Base-by-base conservation (phyloP, 2,113 vertebrate genomes). In the Eretmochelys imbricata region DNA sequence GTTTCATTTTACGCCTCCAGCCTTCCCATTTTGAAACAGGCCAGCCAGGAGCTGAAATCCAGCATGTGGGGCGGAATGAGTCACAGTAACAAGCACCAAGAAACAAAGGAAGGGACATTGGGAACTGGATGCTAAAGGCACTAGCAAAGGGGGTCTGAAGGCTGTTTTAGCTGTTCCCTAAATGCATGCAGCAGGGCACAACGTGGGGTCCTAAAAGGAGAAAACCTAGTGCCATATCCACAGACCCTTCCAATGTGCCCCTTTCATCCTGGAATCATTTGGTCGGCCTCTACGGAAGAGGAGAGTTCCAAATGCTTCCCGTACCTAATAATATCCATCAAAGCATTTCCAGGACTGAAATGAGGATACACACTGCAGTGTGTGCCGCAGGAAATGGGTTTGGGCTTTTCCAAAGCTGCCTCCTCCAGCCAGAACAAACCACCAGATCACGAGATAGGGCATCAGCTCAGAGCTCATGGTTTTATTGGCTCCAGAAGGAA, bases 291-390 rank as follows among this genome's bases (percentile, higher is more conserved):
- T 95, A 92, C 94, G 90, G 97, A 97, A 97, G 97, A 95, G 95
- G 93, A 87, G 96, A 94, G 91, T 88, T 97, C 96, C 96, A 95
- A 97, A 97, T 93, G 90, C 90, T 98, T 98, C 97, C 97, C 87
- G 92, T 89, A 91, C 95, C 97, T 98, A 98, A 98, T 97, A 97
- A 98, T 98, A 98, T 95, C 97, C 97, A 98, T 98, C 97, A 98
- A 98, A 98, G 97, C 87, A 14, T 97, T 98, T 97, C 97, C 97
- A 97, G 90, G 89, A 88, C 95, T 89, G 89, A 94, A 90, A 65
- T 94, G 4, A 97, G 96, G 97, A 95, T 96, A 91, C 42, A 87
- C 95, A 84, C 94, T 92, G 93, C 91, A 65, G 96, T 90, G 88
- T 5, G 46, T 94, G 90, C 95, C 93, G 95, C 95, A 97, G 97